These are phyloP conservation scores for Forficula auricularia DNA, from an alignment of 1,140 invertebrate species.

Conservation along the genomic window DNA sequence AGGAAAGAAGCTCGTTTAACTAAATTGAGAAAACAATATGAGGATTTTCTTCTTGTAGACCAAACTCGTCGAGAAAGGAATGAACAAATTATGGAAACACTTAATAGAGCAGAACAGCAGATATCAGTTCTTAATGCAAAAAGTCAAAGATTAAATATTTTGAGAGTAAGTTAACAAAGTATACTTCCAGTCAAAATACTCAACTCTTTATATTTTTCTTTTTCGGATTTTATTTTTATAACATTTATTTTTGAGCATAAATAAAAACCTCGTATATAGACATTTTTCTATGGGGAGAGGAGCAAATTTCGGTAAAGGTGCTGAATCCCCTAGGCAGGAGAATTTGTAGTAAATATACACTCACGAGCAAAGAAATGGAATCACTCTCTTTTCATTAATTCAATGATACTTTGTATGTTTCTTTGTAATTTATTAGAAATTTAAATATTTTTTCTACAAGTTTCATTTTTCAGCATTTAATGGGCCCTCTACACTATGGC, in stretches of 20 bases:
- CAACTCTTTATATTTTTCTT: conserved; percentile 10
- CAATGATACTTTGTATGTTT: too few species aligned
- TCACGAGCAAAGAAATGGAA: too few species aligned
- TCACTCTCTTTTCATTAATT: too few species aligned
- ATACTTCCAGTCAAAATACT: too few species aligned
- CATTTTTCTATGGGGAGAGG: too few species aligned
- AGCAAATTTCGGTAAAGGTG: too few species aligned
- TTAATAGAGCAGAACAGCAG: conserved; percentile 37
- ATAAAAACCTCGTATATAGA: conserved; percentile 15
- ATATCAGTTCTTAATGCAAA: conserved; percentile 35
- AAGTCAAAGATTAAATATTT: conserved; percentile 36
- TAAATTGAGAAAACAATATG: conserved; percentile 35
- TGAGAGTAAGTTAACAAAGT: conserved; percentile 36
- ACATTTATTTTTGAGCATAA: background rate
- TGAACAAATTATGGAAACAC: conserved; percentile 32
- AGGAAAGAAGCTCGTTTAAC: conserved; percentile 28
- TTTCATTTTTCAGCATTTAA: too few species aligned
- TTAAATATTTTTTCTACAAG: too few species aligned
- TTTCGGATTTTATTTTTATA: background rate
- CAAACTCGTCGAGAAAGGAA: conserved; percentile 36
- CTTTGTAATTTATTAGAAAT: too few species aligned
- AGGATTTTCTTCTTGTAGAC: conserved; percentile 40
- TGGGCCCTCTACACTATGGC: too few species aligned
- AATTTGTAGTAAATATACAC: too few species aligned
- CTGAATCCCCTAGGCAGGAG: too few species aligned